phyloP scores from a whole-genome alignment of 2,113 vertebrate genomes.

The Microcebus ravelobensis region DNA sequence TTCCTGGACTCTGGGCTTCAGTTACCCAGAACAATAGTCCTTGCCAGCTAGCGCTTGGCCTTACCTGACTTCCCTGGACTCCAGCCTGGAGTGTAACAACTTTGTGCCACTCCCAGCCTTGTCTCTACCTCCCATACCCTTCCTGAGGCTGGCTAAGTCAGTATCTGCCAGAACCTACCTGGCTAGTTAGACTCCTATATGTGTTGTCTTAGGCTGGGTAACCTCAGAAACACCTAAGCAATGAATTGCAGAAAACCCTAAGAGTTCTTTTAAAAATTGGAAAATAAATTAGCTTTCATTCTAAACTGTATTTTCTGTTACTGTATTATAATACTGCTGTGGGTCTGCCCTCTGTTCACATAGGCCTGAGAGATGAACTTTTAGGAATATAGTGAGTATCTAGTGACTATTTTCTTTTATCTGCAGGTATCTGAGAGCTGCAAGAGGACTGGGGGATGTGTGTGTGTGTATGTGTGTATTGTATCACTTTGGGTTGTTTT shows the following conservation, averaged over 20 bases:
- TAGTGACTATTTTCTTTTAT: neutral
- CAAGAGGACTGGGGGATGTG: neutral
- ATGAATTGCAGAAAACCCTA: neutral
- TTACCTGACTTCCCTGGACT: slow-evolving; percentile 48
- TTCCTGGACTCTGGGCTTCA: slow-evolving; percentile 32
- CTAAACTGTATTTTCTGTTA: neutral
- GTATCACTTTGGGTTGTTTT: neutral
- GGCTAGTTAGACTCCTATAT: neutral
- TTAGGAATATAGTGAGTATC: neutral
- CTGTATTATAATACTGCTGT: neutral
- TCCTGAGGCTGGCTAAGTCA: neutral
- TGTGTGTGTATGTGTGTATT: neutral
- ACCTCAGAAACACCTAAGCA: neutral
- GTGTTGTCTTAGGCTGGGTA: neutral
- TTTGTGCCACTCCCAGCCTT: slow-evolving; percentile 5
- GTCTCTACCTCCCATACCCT: neutral
- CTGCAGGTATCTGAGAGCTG: neutral
- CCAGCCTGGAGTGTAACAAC: neutral
- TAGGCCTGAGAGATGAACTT: neutral
- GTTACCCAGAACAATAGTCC: neutral
- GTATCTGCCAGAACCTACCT: slow-evolving; percentile 18
- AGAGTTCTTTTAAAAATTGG: neutral
- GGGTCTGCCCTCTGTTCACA: neutral
- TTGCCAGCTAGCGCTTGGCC: neutral
- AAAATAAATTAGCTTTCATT: neutral